Evolutionary conservation across 2,888 invertebrate genomes (phyloP).

Genomic region (Drosophila rubida): DNA sequence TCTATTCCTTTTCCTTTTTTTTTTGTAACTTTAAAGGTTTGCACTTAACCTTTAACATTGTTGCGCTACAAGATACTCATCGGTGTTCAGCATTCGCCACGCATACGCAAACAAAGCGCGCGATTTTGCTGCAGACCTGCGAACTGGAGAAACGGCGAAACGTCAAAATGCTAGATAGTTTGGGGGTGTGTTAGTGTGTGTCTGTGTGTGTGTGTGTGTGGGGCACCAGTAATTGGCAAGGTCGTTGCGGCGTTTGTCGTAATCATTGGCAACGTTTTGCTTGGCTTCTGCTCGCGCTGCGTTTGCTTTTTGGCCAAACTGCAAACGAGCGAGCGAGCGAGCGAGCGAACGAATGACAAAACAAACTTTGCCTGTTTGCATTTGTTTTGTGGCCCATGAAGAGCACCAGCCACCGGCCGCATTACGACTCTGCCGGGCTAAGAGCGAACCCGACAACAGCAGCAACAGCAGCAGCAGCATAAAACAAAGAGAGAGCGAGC

Average conservation of each 20-base stretch:
- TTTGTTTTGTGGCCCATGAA: conserved; percentile 57
- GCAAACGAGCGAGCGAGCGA: conserved; percentile 42
- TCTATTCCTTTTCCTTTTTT: too few species aligned
- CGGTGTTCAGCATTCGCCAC: conserved; percentile 49
- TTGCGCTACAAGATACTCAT: conserved; percentile 36
- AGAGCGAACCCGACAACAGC: conserved; percentile 12
- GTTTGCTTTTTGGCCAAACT: conserved; percentile 67
- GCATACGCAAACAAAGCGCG: conserved; percentile 62
- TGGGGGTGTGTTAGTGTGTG: conserved; percentile 20
- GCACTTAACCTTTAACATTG: conserved; percentile 64
- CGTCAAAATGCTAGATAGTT: conserved; percentile 20
- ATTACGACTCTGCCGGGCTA: conserved; percentile 41
- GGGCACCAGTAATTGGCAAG: conserved; percentile 81
- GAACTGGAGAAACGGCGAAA: conserved; percentile 16
- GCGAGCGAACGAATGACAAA: conserved; percentile 55
- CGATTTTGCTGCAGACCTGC: conserved; percentile 17
- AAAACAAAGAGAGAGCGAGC: neutral
- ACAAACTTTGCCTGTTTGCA: conserved; percentile 68
- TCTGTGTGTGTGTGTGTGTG: conserved; percentile 3
- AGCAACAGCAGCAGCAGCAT: conserved; percentile 1
- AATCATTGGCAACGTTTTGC: conserved; percentile 72
- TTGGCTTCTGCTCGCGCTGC: conserved; percentile 55
- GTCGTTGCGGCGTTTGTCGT: conserved; percentile 83
- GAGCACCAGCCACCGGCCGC: conserved; percentile 38
- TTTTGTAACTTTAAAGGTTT: conserved; percentile 37